These are phyloP conservation scores for Diachasma alloeum DNA, from an alignment of 1,140 invertebrate genomes.

Conservation along the genomic window DNA sequence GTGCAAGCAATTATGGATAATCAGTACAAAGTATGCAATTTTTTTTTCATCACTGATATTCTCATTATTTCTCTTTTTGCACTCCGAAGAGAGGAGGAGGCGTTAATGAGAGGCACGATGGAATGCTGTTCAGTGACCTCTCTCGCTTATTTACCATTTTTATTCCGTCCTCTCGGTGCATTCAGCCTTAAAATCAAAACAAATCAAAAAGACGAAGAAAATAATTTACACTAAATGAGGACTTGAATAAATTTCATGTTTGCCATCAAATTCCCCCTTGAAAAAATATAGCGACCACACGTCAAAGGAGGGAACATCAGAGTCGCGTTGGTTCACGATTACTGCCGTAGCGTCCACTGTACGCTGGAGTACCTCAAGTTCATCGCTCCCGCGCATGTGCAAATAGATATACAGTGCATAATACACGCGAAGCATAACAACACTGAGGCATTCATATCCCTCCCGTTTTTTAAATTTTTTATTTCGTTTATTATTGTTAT, in stretches of 20 bases:
- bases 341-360: slow-evolving; percentile 15
- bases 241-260: background rate
- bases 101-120: background rate
- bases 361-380: slow-evolving; percentile 46
- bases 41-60: background rate
- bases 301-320: background rate
- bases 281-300: background rate
- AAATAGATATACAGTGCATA: slow-evolving; percentile 38
- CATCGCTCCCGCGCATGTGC: slow-evolving; percentile 58
- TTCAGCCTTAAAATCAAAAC: background rate
- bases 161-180: background rate
- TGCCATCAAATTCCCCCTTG: background rate
- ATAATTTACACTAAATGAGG: background rate
- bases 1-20: background rate
- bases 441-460: slow-evolving; percentile 41
- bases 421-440: slow-evolving; percentile 38
- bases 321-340: background rate
- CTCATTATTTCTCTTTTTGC: background rate
- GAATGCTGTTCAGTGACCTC: background rate
- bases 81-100: background rate
- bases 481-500: slow-evolving; percentile 38
- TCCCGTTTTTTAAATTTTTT: slow-evolving; percentile 32
- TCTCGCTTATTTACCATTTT: background rate
- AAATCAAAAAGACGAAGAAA: background rate
- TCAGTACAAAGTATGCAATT: background rate